Base-by-base conservation (phyloP, 2,888 invertebrate genomes). In the Mimas tiliae region DNA sequence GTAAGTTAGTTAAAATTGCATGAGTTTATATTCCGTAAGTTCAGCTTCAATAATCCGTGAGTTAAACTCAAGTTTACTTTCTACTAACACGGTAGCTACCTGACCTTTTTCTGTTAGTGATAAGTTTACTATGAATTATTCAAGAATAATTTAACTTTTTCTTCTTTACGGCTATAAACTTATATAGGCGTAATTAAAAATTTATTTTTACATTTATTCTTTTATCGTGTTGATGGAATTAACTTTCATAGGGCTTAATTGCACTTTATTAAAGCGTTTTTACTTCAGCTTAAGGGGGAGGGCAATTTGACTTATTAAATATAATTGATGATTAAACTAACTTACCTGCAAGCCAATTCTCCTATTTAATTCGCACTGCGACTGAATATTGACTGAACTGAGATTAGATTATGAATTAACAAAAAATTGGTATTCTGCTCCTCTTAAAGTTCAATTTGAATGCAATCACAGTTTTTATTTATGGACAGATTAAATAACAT, bases 1-100 rank as follows among this genome's bases (percentile, higher is more conserved):
- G 86, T 85, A 72, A 75, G 81, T 74, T n/a, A 4, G 11, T 50
- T 19, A 19, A 50, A 51, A 51, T 51, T 51, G 19, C n/a, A 58
- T 7, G 19, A 19, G 16, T 0, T 33, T n/a, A n/a, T n/a, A n/a
- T n/a, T 42, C 8, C 3, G 8, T 48, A 48, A 48, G n/a, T 1
- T 7, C 11, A 51, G 4, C 53, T 16, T 27, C 12, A 14, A 53
- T 53, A 6, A 53, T 33, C 7, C 48, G 16, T 9, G 19, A 50
- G 19, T 50, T 16, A 48, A 50, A 9, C 1, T 19, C 8, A 21
- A 19, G 19, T 19, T 19, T 19, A 9, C 16, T 9, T 50, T 19
- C 19, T 50, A 50, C 19, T 50, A 50, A 50, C 19, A 50, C 45
- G 11, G 45, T 45, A 45, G 14, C 11, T 45, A 45, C 19, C 50